Percentiles rank a stretch among this genome's conserved stretches.
Evolutionary conservation across 2,888 invertebrate genomes (phyloP).

Genomic region (Andrena chrysosceles): DNA sequence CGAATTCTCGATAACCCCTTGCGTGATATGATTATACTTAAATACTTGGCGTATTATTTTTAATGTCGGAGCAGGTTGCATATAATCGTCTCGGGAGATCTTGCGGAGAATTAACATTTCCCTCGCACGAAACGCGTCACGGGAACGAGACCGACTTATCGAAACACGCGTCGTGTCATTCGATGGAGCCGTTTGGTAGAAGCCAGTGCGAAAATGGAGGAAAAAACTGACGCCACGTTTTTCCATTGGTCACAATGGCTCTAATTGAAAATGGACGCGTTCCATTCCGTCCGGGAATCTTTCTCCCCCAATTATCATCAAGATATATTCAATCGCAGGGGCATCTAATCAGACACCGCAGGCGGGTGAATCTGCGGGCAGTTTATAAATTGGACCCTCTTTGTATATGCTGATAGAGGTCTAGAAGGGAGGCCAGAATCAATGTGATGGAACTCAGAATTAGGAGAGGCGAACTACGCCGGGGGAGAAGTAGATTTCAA

Average conservation of each 20-base stretch:
- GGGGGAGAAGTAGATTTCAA: conserved; percentile 65
- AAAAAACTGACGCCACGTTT: conserved; percentile 15
- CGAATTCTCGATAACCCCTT: conserved; percentile 36
- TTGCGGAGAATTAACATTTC: conserved; percentile 40
- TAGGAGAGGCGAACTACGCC: conserved; percentile 58
- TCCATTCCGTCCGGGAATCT: conserved; percentile 43
- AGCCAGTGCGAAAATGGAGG: neutral
- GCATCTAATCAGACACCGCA: conserved; percentile 58
- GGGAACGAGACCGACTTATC: neutral
- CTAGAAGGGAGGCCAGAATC: conserved; percentile 52
- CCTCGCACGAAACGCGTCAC: conserved; percentile 22
- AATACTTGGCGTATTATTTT: conserved; percentile 39
- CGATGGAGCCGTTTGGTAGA: neutral
- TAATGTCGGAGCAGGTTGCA: conserved; percentile 23
- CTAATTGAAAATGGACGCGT: conserved; percentile 51
- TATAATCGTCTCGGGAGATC: conserved; percentile 27
- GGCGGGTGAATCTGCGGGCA: conserved; percentile 68
- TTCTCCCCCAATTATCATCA: conserved; percentile 62
- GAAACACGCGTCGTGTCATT: conserved; percentile 35
- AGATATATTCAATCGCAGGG: conserved; percentile 59
- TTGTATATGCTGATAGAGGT: conserved; percentile 64
- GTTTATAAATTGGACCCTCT: conserved; percentile 70
- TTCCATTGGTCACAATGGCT: conserved; percentile 36
- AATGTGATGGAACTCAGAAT: conserved; percentile 67
- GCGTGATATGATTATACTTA: conserved; percentile 36